Base-by-base conservation (phyloP, 2,113 vertebrate genomes). In the Brachionichthys hirsutus region DNA sequence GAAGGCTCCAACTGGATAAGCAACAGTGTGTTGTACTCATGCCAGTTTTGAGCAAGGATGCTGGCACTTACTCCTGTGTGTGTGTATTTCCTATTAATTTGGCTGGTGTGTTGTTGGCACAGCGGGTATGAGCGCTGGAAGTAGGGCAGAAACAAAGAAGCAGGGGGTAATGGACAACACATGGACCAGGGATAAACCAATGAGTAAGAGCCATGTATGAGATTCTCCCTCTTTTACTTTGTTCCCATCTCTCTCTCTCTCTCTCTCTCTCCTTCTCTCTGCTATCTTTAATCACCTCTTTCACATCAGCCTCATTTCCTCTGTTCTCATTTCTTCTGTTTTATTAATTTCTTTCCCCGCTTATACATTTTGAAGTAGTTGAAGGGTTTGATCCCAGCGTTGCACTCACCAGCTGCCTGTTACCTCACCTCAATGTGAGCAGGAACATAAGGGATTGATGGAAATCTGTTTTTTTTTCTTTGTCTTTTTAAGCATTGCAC, bases 91-190 rank as follows among this genome's bases (percentile, higher is more conserved):
- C 77, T 87, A 81, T 88, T 88, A 82, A 82, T 86, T 90, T 85
- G 77, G 80, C 63, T 63, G 59, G 38, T 20, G 66, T 78, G 70
- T 75, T 84, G 78, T 84, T 89, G 80, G 79, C 85, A 83, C 46
- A 12, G 66, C 8, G 63, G 76, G 67, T 77, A 78, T 82, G 61
- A 78, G 79, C 57, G 49, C 64, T 86, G 67, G 73, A 88, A 87
- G 80, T 84, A 84, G 81, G 82, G 79, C 81, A 87, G 79, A 85
- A 87, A 88, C 78, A 85, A 85, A 78, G 79, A 77, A 67, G 62
- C 63, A 15, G 66, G 69, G 77, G 58, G 73, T 90, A 89, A 89
- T 87, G 66, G 67, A 71, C 81, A 87, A 83, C 88, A 89, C 78
- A 86, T 86, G 86, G 76, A 74, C 54, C 43, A 55, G 53, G 66